Evolutionary conservation across 2,888 invertebrate genomes (phyloP), one percentile per base, ranked within the genome.

Genomic region (Morpho achilles): DNA sequence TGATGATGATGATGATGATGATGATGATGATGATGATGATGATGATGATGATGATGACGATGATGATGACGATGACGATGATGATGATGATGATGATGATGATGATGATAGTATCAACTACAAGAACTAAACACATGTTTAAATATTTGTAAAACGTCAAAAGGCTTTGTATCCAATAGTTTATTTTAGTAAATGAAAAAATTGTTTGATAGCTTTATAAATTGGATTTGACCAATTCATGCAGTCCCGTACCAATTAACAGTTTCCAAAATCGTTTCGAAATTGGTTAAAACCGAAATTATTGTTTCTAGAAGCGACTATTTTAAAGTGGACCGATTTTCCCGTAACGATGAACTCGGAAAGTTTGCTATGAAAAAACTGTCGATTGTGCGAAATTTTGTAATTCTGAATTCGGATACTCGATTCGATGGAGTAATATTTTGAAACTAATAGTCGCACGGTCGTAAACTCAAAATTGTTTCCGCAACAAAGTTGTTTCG

Each of bases 381-480:
- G 22, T 39, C 53, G 50, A 49, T 62, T 54, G 46, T 47, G 32
- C 56, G 56, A 60, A 60, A 51, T 63, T 48, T 51, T 40, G 44
- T 46, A 50, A 53, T 62, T 52, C 49, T 51, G 56, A 63, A 54
- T 63, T 56, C 50, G 49, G 56, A 52, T 56, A 55, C 56, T 46
- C 53, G 49, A 63, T 63, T 57, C 61, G 54, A 48, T 51, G 40
- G 44, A 32, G 61, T 62, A 64, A 61, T 61, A 61, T 61, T 63
- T 61, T 61, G 55, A 46, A 61, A 64, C 64, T 64, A 63, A 63
- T 61, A 62, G 64, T 56, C 61, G 60, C 53, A 60, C 52, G 62
- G 64, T 56, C 61, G 61, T 62, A 64, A 64, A 64, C 60, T 62
- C 55, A 60, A 62, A 64, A 62, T 61, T 62, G 59, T 64, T 64